Base-by-base conservation (phyloP, 2,797 vertebrate species). In the Sebastes itinus region DNA sequence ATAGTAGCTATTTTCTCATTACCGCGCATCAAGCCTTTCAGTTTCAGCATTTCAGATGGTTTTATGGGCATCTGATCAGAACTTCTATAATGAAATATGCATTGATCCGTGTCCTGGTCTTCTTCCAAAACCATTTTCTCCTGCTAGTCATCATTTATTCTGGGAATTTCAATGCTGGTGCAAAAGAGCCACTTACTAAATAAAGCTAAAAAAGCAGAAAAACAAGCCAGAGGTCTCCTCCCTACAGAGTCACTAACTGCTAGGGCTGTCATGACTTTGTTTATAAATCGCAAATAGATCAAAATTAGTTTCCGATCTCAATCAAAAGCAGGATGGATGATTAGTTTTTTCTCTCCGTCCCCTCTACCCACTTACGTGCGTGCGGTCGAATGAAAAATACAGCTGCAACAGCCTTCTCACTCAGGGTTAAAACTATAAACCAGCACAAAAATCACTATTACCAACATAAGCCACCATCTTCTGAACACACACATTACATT, bases 1-100 rank as follows among this genome's bases (percentile, higher is more conserved):
- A 62, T 72, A 62, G 66, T 10, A 63, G 28, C 66, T 33, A 52
- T 77, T 85, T 70, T 68, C 49, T 68, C 62, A 80, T 78, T 78
- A 33, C n/a, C 14, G 14, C 66, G 58, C 54, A 71, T 79, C 42
- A 35, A 66, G 25, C 58, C 58, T 78, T 78, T 79, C 55, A 58
- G 7, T 25, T 79, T 74, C 67, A 62, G 52, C 55, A n/a, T 78
- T 72, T 78, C 5, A n/a, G 56, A 27, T 52, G 20, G 32, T 74
- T 70, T 83, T 23, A 60, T 42, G 25, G 59, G 59, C 32, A 49
- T 78, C 64, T 58, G 65, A 81, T 83, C 62, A 46, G 52, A 14
- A 16, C 30, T 55, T 27, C 18, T 16, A 2, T n/a, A 63, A 73
- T 83, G 2, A 82, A 84, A 84, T 70, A 61, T 59, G 46, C 49